phyloP scores from a whole-genome alignment of 2,113 vertebrate genomes.

The Podiceps cristatus region DNA sequence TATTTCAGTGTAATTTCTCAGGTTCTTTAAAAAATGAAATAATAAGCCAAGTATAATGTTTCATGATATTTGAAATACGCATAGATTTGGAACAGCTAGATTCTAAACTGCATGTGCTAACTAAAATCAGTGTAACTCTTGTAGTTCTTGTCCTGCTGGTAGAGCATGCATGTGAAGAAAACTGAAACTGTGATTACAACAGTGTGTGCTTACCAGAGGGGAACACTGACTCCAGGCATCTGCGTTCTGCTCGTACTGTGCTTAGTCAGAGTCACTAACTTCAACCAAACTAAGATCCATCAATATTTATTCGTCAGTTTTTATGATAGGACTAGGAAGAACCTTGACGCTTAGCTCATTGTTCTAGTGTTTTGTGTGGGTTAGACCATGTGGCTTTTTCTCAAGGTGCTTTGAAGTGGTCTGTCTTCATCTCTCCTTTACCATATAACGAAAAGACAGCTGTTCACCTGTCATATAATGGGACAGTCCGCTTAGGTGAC shows the following conservation, averaged over 20 bases:
- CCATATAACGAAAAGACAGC: not conserved
- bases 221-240: not conserved
- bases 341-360: not conserved
- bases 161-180: not conserved
- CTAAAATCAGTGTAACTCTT: not conserved
- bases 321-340: not conserved
- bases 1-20: not conserved
- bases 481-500: not conserved
- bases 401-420: not conserved
- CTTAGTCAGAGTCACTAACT: not conserved
- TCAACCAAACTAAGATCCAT: not conserved
- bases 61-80: not conserved
- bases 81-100: not conserved
- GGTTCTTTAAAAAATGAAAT: not conserved
- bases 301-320: not conserved
- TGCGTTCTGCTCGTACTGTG: not conserved
- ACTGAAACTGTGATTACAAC: not conserved
- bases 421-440: not conserved
- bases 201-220: not conserved
- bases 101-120: not conserved
- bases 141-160: not conserved
- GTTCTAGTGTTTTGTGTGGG: not conserved
- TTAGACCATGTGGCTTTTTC: not conserved
- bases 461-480: not conserved
- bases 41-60: not conserved